These are phyloP conservation scores for Fratercula arctica DNA, from an alignment of 2,797 vertebrate species.

Conservation along the genomic window DNA sequence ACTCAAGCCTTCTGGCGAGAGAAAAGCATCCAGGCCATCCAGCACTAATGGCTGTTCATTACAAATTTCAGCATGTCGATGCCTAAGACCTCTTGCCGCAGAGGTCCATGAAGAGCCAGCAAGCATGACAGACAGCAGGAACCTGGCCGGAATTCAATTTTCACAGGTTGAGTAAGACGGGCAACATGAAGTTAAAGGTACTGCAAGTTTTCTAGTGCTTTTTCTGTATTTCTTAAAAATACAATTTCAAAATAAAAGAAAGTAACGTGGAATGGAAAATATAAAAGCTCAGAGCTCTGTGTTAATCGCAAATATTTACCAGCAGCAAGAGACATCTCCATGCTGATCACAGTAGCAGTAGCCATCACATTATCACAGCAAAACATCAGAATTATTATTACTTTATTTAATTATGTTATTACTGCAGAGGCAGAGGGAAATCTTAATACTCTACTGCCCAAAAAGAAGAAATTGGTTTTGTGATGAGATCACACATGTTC, in stretches of 20 bases:
- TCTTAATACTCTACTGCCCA: neutral
- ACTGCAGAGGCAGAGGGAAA: neutral
- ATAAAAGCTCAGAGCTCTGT: neutral
- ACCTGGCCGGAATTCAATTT: neutral
- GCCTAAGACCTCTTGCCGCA: neutral
- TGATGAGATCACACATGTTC: neutral
- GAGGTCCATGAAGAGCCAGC: neutral
- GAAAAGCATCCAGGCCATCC: neutral
- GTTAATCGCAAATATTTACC: neutral
- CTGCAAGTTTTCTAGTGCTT: neutral
- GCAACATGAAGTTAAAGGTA: neutral
- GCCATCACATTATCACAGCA: neutral
- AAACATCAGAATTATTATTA: neutral
- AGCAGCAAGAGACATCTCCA: neutral
- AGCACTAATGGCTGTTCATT: neutral
- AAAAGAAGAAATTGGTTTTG: neutral
- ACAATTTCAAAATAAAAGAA: neutral
- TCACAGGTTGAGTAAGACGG: neutral
- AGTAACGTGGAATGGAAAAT: neutral
- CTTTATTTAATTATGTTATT: conserved; percentile 34
- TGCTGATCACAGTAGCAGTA: neutral
- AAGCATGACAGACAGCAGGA: neutral
- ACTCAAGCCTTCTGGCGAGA: conserved; percentile 26
- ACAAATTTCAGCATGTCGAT: neutral
- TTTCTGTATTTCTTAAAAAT: neutral